These are phyloP conservation scores for Drosophila saltans DNA, from an alignment of 1,140 invertebrate species.

Conservation along the genomic window DNA sequence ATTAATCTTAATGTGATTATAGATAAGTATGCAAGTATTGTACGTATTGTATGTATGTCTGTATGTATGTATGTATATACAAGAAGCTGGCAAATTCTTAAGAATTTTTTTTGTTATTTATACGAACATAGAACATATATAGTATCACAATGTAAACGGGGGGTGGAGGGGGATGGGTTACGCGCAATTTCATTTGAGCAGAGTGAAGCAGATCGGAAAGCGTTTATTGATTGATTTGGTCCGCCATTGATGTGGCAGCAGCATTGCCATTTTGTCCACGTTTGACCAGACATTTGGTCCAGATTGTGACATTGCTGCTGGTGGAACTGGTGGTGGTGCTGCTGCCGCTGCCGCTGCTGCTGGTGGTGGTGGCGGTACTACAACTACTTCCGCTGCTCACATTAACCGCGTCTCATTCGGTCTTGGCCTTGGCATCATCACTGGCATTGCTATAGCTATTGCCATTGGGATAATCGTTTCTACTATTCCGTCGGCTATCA, in stretches of 20 bases:
- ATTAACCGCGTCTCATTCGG: constrained; percentile 46
- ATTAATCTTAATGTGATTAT: background rate
- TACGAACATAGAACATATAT: constrained; percentile 28
- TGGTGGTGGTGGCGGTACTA: background rate
- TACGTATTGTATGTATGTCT: background rate
- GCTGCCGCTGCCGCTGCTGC: constrained; percentile 34
- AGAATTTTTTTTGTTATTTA: constrained; percentile 5
- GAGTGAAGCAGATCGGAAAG: background rate
- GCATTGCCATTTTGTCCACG: background rate
- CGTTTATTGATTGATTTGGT: background rate
- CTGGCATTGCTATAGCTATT: constrained; percentile 45
- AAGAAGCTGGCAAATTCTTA: constrained; percentile 2
- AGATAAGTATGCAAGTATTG: background rate
- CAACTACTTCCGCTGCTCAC: constrained; percentile 4
- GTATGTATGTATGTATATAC: constrained; percentile 2
- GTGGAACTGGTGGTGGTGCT: constrained; percentile 27
- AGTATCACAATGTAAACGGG: constrained; percentile 40
- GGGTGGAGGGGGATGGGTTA: too few species aligned
- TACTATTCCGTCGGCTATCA: background rate
- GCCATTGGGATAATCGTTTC: constrained; percentile 20
- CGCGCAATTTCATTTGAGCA: background rate
- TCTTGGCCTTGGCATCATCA: constrained; percentile 52
- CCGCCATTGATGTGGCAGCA: background rate
- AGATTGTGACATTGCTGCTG: constrained; percentile 47
- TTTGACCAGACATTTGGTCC: constrained; percentile 39